A percentile compares a stretch with the other conserved stretches of the same genome.
Evolutionary conservation across 1,140 invertebrate species (phyloP).

Genomic region (Bombus terrestris): DNA sequence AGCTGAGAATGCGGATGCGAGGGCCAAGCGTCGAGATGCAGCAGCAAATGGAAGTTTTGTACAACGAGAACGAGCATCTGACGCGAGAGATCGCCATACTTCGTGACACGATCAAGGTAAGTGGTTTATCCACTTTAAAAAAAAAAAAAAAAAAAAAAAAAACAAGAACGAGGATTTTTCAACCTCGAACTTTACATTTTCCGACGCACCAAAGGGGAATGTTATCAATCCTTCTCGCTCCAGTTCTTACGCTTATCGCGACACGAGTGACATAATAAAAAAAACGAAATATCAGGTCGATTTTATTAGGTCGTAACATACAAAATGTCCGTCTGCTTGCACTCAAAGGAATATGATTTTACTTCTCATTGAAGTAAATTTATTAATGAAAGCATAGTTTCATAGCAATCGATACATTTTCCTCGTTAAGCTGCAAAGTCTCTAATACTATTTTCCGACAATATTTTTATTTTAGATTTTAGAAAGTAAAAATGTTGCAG

Average conservation of each 20-base stretch:
- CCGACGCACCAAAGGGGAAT: too few relatives aligned
- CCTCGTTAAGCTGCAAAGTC: not conserved
- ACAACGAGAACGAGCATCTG: slow-evolving; percentile 97
- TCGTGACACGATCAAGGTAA: slow-evolving; percentile 96
- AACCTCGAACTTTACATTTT: not conserved
- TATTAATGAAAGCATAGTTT: not conserved
- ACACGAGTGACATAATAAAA: not conserved
- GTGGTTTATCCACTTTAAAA: not conserved
- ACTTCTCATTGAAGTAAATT: not conserved
- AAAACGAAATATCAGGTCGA: not conserved
- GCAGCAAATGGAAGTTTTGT: slow-evolving; percentile 95
- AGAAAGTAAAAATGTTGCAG: not conserved
- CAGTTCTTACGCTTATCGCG: not conserved
- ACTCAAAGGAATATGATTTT: not conserved
- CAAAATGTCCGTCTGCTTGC: not conserved
- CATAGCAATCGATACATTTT: not conserved
- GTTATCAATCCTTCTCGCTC: not conserved
- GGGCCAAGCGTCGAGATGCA: slow-evolving; percentile 94
- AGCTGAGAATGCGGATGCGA: slow-evolving; percentile 91
- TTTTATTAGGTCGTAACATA: not conserved
- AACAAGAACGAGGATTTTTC: not conserved
- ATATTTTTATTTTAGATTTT: too few relatives aligned
- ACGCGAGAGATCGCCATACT: slow-evolving; percentile 97
- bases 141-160: not conserved
- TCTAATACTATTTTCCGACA: too few relatives aligned